phyloP scores from a whole-genome alignment of 2,797 vertebrate species.

The Phataginus tetradactyla region DNA sequence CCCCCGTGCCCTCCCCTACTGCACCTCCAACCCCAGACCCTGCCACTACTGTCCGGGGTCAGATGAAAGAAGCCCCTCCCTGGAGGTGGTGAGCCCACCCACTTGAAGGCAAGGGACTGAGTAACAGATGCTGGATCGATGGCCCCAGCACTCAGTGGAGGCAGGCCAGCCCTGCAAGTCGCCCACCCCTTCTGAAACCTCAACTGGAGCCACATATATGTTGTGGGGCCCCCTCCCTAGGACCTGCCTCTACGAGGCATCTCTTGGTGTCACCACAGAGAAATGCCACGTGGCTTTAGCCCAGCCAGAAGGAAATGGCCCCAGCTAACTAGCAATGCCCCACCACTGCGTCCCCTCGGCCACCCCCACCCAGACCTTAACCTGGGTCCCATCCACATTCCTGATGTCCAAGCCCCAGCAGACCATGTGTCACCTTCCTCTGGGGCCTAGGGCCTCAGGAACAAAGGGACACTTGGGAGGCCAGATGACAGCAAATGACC shows the following conservation, averaged over 20 bases:
- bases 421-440: neutral
- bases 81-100: neutral
- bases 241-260: neutral
- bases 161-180: neutral
- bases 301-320: neutral
- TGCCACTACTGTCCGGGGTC: neutral
- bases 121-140: neutral
- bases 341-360: neutral
- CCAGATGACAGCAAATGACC: neutral
- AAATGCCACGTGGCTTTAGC: neutral
- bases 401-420: neutral
- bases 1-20: neutral
- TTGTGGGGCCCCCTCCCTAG: neutral
- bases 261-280: neutral
- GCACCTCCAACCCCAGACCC: neutral
- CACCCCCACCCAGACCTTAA: neutral
- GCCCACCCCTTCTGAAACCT: neutral
- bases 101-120: neutral
- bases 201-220: neutral
- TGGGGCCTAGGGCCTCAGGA: neutral
- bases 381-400: neutral
- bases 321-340: neutral
- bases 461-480: neutral
- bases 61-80: neutral
- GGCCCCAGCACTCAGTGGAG: neutral